Base-by-base conservation (phyloP, 2,888 invertebrate species). In the Globia sparganii region DNA sequence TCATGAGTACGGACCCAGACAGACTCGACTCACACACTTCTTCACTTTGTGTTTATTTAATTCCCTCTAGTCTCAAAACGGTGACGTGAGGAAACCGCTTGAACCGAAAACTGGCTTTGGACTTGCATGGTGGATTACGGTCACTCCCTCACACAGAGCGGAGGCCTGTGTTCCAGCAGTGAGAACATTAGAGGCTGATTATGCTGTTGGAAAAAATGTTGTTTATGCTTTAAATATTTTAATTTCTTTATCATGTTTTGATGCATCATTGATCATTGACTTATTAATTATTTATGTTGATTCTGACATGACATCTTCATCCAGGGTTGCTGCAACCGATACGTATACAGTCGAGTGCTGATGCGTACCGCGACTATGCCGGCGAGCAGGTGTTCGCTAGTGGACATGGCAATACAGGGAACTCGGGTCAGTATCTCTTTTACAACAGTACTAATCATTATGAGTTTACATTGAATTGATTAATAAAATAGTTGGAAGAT, bases 251-350 rank as follows among this genome's bases (percentile, higher is more conserved):
- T 9, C 40, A 40, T 40, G 40, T 40, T n/a, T 18, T 43, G 21
- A 31, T 46, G 13, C 43, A 13, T 40, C 40, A 13, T 40, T 40
- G 40, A 13, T 43, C 15, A 31, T 4, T 46, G 31, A 66, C 15
- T 46, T 25, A 8, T n/a, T n/a, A n/a, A 8, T n/a, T 8, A n/a
- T 3, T 34, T 49, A n/a, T 49, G 31, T 67, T 49, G 34, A n/a
- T 46, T 46, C 13, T 66, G 25, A 34, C 21, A 9, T 56, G 5
- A 15, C 9, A 9, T 34, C 18, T n/a, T n/a, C 6, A 46, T 18
- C 21, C 21, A 76, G 76, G 15, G 6, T 58, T 76, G 46, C 37
- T 76, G 43, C 56, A 49, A 58, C 67, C 77, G 11, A 76, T 76
- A 3, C 67, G 76, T 4, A 6, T 76, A 1, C 76, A 76, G 46